Percentiles rank a stretch among this genome's conserved stretches.
These are phyloP conservation scores for Brachionichthys hirsutus DNA, from an alignment of 2,113 vertebrate genomes.

Conservation along the genomic window DNA sequence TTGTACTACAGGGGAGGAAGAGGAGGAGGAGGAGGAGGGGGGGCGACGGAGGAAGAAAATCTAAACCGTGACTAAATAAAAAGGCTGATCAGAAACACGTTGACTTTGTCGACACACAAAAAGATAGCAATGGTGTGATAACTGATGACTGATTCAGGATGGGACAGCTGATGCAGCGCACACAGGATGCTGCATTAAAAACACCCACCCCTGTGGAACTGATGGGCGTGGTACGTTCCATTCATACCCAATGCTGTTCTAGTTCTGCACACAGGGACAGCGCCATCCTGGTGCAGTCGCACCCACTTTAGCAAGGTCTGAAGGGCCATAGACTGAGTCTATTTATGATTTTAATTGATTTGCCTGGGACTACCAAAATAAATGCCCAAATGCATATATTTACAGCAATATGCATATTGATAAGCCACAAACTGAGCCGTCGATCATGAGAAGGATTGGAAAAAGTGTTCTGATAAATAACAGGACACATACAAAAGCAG, in stretches of 20 bases:
- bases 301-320: conserved; percentile 39
- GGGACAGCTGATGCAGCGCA: not conserved
- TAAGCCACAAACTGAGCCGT: not conserved
- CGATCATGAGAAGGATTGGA: not conserved
- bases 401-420: too few species aligned
- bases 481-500: not conserved
- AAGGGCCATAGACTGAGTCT: conserved; percentile 9
- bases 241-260: conserved; percentile 31
- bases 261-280: conserved; percentile 36
- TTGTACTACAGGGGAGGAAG: conserved; percentile 64
- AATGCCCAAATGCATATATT: too few species aligned
- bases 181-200: conserved; percentile 38
- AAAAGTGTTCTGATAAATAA: not conserved
- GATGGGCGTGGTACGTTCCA: conserved; percentile 68
- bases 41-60: conserved; percentile 15
- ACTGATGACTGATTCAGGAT: not conserved
- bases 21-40: conserved; percentile 26
- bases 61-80: not conserved
- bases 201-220: conserved; percentile 49
- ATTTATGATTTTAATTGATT: conserved; percentile 9
- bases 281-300: conserved; percentile 58
- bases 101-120: not conserved
- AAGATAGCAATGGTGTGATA: not conserved
- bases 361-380: not conserved
- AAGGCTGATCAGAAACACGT: not conserved